Conservation (phyloP, 2,113 vertebrate species). For the Phasianus colchicus region DNA sequence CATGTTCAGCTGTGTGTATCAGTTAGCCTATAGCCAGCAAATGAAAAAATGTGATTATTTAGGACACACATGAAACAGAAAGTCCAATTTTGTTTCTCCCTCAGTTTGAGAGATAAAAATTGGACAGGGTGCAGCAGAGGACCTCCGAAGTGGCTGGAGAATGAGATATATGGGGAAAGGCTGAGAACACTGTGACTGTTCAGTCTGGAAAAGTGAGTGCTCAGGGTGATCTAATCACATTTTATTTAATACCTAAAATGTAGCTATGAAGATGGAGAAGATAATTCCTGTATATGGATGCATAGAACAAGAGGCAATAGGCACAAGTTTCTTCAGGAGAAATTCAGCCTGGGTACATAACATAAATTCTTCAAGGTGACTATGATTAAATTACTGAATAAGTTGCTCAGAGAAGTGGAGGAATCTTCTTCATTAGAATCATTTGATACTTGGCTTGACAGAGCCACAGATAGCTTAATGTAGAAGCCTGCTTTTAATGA, state of each 20-base stretch:
- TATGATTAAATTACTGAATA: not conserved
- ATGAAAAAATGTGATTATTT: not conserved
- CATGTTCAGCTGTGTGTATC: not conserved
- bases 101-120: rapidly evolving
- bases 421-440: not conserved
- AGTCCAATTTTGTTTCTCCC: not conserved
- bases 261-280: not conserved
- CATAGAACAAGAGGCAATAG: not conserved
- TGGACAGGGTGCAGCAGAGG: not conserved
- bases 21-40: not conserved
- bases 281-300: not conserved
- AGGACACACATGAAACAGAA: not conserved
- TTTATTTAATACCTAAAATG: not conserved
- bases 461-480: not conserved
- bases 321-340: not conserved
- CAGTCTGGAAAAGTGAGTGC: not conserved
- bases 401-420: not conserved
- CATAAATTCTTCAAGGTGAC: not conserved
- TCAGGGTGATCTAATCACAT: not conserved
- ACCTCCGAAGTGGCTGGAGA: not conserved
- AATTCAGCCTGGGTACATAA: not conserved
- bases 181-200: not conserved
- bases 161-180: not conserved
- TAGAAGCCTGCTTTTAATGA: not conserved
- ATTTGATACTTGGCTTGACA: not conserved